Evolutionary conservation across 2,797 vertebrate genomes (phyloP), one percentile per base, ranked within the genome.

Genomic region (Malacoctenus gilli): DNA sequence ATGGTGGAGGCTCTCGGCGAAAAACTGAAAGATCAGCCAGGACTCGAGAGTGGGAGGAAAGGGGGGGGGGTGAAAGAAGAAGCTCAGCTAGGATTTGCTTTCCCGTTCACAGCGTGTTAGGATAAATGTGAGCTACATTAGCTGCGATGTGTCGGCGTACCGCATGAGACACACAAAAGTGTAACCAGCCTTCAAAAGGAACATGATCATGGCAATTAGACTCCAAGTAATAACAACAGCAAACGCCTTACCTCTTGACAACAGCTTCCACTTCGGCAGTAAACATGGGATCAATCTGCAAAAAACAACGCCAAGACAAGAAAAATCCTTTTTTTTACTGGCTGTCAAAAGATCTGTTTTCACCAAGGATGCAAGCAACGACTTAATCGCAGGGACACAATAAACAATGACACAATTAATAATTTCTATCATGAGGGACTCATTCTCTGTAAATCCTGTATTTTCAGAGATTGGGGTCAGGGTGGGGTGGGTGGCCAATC

Each of bases 231-330:
- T 1, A 35, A 59, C n/a, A n/a, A n/a, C n/a, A 47, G 40, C 28
- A 21, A 14, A 18, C 14, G 14, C 11, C 34, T 87, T 83, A 96
- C 94, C 92, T 93, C 41, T 87, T 76, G 25, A 95, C 83, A 57
- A 87, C 90, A 57, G 88, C 89, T 75, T 94, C 85, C 0, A 98
- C 94, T 82, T 96, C 92, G 22, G 48, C 74, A 4, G 92, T 90
- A 19, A 96, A 90, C 23, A 80, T 74, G 0, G 92, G 92, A 83
- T 99, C 96, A 2, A 98, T 93, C 96, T 98, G 38, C 16, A 65
- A 84, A 55, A 46, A 5, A 38, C 13, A 20, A 44, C 1, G 21
- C 34, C 5, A 59, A 32, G 22, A 39, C 13, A 18, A 16, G 31
- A 35, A 3, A 48, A 37, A 50, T 3, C 8, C 16, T n/a, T 32